A percentile compares a stretch with the other conserved stretches of the same genome.
Conservation (phyloP, 2,113 vertebrate genomes). For the Thalassoma bifasciatum region DNA sequence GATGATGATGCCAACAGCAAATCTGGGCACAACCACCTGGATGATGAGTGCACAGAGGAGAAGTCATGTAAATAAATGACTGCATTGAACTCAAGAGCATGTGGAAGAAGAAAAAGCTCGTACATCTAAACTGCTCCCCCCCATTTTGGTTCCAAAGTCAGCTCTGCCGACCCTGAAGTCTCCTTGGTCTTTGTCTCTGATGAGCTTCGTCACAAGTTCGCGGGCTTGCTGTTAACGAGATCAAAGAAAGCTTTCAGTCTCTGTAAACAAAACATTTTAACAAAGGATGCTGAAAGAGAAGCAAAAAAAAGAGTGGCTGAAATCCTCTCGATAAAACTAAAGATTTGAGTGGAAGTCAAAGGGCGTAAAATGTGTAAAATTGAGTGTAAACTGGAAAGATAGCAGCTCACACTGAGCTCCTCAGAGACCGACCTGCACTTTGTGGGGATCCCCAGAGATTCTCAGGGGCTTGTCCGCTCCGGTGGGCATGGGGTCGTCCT, state of each 20-base stretch:
- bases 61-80: neutral
- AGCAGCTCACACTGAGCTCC: slow-evolving; percentile 16
- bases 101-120: slow-evolving; percentile 22
- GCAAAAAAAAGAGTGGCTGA: neutral
- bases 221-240: slow-evolving; percentile 90
- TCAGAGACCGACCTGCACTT: slow-evolving; percentile 90
- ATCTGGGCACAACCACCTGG: slow-evolving; percentile 96
- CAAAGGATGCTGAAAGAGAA: neutral
- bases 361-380: slow-evolving; percentile 58
- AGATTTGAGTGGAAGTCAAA: slow-evolving; percentile 1
- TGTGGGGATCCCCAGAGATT: slow-evolving; percentile 97
- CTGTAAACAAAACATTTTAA: neutral
- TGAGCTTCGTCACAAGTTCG: slow-evolving; percentile 97
- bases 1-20: slow-evolving; percentile 98
- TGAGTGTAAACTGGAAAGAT: slow-evolving; percentile 40
- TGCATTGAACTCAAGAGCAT: no score
- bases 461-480: slow-evolving; percentile 98
- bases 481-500: slow-evolving; percentile 95
- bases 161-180: slow-evolving; percentile 91
- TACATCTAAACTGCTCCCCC: slow-evolving; percentile 95
- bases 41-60: neutral
- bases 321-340: neutral
- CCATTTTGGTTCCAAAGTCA: slow-evolving; percentile 92
- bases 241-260: neutral
- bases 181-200: slow-evolving; percentile 96